Conservation (phyloP, 2,113 vertebrate species). For the Coracopsis vasa region DNA sequence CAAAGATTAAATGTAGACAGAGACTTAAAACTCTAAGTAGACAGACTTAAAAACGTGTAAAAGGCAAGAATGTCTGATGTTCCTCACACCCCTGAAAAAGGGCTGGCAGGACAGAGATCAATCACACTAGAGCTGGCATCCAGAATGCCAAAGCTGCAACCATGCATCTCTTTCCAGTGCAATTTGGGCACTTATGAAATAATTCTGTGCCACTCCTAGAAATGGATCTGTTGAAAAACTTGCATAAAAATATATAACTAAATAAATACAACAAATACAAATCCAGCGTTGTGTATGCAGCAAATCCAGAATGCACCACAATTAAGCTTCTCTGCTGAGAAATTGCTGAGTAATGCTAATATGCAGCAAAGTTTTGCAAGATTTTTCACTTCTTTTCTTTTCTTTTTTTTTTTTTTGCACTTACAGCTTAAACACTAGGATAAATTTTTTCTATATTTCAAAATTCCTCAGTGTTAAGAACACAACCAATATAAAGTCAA, state of each 20-base stretch:
- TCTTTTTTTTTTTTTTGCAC: neutral
- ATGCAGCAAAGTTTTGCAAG: neutral
- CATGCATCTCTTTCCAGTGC: neutral
- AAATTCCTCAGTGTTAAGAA: neutral
- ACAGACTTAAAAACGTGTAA: neutral
- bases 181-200: neutral
- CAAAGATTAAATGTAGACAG: neutral
- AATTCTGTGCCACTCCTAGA: neutral
- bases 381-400: neutral
- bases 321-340: neutral
- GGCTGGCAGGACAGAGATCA: neutral
- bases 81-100: neutral
- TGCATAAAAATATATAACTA: neutral
- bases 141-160: neutral
- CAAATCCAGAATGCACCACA: neutral
- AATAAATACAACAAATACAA: neutral
- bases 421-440: neutral
- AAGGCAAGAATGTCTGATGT: accelerated
- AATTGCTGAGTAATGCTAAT: neutral
- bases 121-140: neutral
- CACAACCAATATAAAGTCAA: neutral
- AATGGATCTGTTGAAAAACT: neutral
- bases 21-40: neutral
- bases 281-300: neutral
- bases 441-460: neutral